phyloP scores from a whole-genome alignment of 2,888 invertebrate species.

The Gasteruption jaculator region DNA sequence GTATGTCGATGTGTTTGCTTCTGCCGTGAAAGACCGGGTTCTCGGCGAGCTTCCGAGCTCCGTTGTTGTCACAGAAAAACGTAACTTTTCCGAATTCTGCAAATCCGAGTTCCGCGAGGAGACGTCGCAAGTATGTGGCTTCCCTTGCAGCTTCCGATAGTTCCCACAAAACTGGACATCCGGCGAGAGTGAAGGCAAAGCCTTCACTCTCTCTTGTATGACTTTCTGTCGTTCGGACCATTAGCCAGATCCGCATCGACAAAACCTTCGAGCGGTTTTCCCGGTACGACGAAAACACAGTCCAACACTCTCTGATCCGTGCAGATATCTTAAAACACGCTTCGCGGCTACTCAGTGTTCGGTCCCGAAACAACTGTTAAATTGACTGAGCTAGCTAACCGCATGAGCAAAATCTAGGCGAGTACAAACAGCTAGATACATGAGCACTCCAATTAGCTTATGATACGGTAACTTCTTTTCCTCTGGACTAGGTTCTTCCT shows the following conservation, averaged over 20 bases:
- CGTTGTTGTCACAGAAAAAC: constrained; percentile 3
- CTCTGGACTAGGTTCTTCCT: neutral
- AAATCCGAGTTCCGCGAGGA: constrained; percentile 1
- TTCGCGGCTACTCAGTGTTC: constrained; percentile 5
- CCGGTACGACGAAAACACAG: constrained; percentile 1
- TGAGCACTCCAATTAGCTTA: constrained; percentile 5
- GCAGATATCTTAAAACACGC: constrained; percentile 10
- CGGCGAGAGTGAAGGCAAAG: too few relatives aligned
- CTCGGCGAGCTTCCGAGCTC: constrained; percentile 2
- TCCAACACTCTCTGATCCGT: constrained; percentile 1
- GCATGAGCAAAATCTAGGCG: constrained; percentile 10
- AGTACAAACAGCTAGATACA: constrained; percentile 14
- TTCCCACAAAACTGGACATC: neutral
- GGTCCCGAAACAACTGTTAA: neutral
- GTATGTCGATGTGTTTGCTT: constrained; percentile 9
- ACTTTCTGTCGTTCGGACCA: too few relatives aligned
- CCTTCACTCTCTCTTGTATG: too few relatives aligned
- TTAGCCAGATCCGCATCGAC: constrained; percentile 1
- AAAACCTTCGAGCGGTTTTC: neutral
- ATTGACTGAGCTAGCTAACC: constrained; percentile 9
- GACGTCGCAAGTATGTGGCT: neutral
- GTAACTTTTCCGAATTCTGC: neutral
- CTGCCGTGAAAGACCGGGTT: constrained; percentile 5
- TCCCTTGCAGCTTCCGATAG: too few relatives aligned
- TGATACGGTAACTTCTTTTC: constrained; percentile 5